Evolutionary conservation across 2,797 vertebrate genomes (phyloP), one percentile per base, ranked within the genome.

Genomic region (Podarcis lilfordi): DNA sequence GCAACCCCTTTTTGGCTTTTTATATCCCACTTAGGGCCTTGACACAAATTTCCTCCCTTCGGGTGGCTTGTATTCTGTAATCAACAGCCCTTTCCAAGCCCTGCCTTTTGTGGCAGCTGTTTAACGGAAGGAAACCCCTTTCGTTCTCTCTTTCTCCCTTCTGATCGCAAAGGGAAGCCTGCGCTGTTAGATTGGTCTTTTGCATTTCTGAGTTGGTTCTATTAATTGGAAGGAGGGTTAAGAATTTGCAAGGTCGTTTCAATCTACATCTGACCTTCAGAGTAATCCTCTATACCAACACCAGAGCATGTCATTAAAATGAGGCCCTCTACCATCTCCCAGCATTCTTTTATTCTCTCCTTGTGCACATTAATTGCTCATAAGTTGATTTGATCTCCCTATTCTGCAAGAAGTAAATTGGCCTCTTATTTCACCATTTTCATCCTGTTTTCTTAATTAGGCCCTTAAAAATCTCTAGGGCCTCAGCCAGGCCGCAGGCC

Each of bases 391-490:
- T 97, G 97, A 98, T 97, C 97, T 97, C 95, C 95, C 90, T 89
- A 83, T 95, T 97, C 96, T 88, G 95, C 95, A 80, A 95, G 94
- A 94, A 97, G 95, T 95, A 97, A 97, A 97, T 97, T 97, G 97
- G 96, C 96, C 96, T 97, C 96, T 96, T 96, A 97, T 96, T 97
- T 97, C 95, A 92, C 96, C 97, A 96, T 96, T 97, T 97, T 96
- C 96, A 96, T 96, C 96, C 93, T 95, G 94, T 96, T 97, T 96
- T 96, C 95, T 95, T 97, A 97, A 97, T 97, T 97, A 97, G 96
- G 93, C 95, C 95, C 94, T 96, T 96, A 87, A 91, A 93, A 96
- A 96, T 95, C 95, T 96, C 94, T 66, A 91, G 95, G 96, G 94
- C 91, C 96, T 95, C 91, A 86, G 91, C 77, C 90, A 64, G 96